Evolutionary conservation across 2,797 vertebrate genomes (phyloP).

Genomic region (Eidolon dupreanum): DNA sequence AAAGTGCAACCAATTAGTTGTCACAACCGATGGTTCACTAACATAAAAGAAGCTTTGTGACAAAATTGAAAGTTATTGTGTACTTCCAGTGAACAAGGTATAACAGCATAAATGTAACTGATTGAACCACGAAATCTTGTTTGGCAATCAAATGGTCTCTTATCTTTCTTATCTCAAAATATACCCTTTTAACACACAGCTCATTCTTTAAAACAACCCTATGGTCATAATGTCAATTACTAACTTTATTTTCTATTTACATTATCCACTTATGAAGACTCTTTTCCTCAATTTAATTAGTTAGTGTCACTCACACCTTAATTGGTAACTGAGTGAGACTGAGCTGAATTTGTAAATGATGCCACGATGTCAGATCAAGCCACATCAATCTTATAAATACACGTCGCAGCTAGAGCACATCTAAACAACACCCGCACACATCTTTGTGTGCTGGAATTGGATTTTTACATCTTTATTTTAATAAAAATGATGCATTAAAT

Average conservation of each 20-base stretch:
- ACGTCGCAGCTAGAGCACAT: background rate
- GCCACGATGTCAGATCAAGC: background rate
- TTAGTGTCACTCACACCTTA: slow-evolving; percentile 60
- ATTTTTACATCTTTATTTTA: background rate
- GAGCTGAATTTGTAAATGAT: slow-evolving; percentile 44
- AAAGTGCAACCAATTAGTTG: background rate
- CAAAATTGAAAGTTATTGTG: background rate
- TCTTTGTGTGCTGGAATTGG: background rate
- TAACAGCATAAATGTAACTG: background rate
- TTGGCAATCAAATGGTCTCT: background rate
- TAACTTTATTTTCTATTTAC: slow-evolving; percentile 62
- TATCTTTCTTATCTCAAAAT: slow-evolving; percentile 26
- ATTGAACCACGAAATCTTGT: background rate
- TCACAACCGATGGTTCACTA: background rate
- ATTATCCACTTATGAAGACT: slow-evolving; percentile 39
- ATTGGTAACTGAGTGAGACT: background rate
- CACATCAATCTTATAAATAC: background rate
- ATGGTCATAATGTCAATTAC: slow-evolving; percentile 42
- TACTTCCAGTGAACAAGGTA: background rate
- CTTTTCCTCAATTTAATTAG: slow-evolving; percentile 63
- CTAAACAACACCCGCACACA: background rate
- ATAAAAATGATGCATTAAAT: background rate
- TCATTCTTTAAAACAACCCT: background rate
- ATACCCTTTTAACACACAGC: background rate
- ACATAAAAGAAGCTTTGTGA: background rate